Percentiles rank a stretch among this genome's conserved stretches.
These are phyloP conservation scores for Numida meleagris DNA, from an alignment of 2,113 vertebrate species.

Conservation along the genomic window DNA sequence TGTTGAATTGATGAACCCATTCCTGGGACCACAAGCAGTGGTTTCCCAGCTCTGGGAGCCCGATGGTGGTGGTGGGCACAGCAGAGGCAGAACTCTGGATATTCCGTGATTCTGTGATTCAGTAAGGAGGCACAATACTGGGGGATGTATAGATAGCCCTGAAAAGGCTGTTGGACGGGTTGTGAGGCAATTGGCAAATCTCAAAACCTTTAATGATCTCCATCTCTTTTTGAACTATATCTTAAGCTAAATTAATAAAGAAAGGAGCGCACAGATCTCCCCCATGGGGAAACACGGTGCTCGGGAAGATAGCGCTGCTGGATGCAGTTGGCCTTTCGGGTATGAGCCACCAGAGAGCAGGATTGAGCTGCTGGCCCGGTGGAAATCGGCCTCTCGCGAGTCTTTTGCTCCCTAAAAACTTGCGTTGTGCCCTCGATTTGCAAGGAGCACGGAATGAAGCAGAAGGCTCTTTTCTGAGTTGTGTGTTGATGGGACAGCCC, in stretches of 20 bases:
- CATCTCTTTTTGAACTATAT: not conserved
- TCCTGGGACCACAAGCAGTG: not conserved
- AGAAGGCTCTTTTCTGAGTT: not conserved
- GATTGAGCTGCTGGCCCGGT: conserved; percentile 20
- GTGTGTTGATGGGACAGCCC: not conserved
- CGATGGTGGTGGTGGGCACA: not conserved
- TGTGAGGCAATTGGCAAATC: not conserved
- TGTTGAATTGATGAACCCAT: not conserved
- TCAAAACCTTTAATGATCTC: not conserved
- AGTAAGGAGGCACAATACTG: rapidly evolving
- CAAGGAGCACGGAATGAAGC: rapidly evolving
- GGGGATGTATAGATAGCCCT: not conserved
- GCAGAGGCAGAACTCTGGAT: not conserved
- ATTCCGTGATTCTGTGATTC: not conserved
- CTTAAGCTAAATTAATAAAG: not conserved
- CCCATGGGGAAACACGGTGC: rapidly evolving
- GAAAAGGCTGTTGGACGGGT: not conserved
- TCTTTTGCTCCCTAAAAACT: rapidly evolving
- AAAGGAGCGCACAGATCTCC: not conserved
- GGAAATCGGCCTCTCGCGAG: rapidly evolving
- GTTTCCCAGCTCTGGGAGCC: not conserved
- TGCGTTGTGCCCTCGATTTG: rapidly evolving
- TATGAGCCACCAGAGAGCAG: conserved; percentile 57
- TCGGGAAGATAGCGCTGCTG: rapidly evolving
- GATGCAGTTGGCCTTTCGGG: rapidly evolving